A percentile compares a stretch with the other conserved stretches of the same genome.
Evolutionary conservation across 2,113 vertebrate species (phyloP).

Genomic region (Ptilonorhynchus violaceus): DNA sequence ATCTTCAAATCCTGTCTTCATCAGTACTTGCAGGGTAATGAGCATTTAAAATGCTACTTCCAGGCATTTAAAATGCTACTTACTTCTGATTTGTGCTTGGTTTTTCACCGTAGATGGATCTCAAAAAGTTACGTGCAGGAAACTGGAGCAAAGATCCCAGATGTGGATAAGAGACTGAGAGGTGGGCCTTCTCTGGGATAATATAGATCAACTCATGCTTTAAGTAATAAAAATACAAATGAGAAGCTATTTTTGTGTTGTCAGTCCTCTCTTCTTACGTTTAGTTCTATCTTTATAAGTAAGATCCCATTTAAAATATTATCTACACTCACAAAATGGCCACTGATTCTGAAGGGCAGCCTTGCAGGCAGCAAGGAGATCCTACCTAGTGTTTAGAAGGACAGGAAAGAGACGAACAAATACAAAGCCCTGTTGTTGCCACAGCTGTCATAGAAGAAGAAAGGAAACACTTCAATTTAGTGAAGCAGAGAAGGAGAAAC

Average conservation of each 20-base stretch:
- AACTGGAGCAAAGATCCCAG: neutral
- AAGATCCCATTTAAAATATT: neutral
- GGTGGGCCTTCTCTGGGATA: neutral
- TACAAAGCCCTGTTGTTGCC: neutral
- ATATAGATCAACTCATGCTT: neutral
- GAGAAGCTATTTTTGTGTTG: neutral
- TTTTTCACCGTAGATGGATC: neutral
- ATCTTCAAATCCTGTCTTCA: neutral
- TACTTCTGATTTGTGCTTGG: neutral
- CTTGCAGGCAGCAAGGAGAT: neutral
- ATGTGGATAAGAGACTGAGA: neutral
- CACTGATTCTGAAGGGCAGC: neutral
- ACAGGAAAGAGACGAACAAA: neutral
- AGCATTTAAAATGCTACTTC: neutral
- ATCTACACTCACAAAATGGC: neutral
- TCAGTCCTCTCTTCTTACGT: neutral
- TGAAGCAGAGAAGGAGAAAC: neutral
- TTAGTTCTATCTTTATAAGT: neutral
- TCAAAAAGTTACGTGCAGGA: neutral
- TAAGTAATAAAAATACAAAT: neutral
- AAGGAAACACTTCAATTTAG: neutral
- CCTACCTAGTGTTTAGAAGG: neutral
- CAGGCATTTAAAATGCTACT: neutral
- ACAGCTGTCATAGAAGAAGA: neutral
- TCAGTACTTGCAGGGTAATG: neutral